phyloP scores from a whole-genome alignment of 64 coral and sea anemone species.

The Anthopleura sola region DNA sequence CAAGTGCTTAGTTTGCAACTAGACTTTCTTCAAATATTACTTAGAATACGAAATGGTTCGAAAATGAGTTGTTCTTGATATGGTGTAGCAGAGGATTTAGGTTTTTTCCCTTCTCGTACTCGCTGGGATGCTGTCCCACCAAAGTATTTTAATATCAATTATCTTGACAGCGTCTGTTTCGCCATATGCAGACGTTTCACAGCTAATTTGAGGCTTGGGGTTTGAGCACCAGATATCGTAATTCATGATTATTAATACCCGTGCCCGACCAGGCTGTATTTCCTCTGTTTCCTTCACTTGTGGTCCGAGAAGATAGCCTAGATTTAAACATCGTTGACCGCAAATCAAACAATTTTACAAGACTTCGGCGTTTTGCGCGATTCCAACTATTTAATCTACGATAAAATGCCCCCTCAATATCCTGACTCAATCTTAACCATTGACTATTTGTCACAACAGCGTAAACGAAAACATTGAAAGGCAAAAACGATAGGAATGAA shows the following conservation, averaged over 20 bases:
- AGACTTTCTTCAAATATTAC: not conserved
- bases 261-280: not conserved
- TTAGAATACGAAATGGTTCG: not conserved
- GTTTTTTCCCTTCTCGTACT: not conserved
- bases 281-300: not conserved
- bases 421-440: not conserved
- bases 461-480: not conserved
- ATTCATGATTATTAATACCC: not conserved
- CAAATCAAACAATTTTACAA: not conserved
- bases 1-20: not conserved
- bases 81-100: not conserved
- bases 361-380: not conserved
- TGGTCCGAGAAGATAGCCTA: not conserved
- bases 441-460: not conserved
- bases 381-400: not conserved
- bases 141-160: constrained; percentile 6
- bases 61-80: not conserved
- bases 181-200: not conserved
- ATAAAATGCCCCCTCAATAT: not conserved
- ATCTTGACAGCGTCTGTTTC: not conserved
- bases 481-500: not conserved
- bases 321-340: too few relatives aligned
- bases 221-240: not conserved
- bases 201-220: not conserved
- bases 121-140: not conserved